These are phyloP conservation scores for Mandrillus leucophaeus DNA, from an alignment of 2,113 vertebrate species.

Conservation along the genomic window DNA sequence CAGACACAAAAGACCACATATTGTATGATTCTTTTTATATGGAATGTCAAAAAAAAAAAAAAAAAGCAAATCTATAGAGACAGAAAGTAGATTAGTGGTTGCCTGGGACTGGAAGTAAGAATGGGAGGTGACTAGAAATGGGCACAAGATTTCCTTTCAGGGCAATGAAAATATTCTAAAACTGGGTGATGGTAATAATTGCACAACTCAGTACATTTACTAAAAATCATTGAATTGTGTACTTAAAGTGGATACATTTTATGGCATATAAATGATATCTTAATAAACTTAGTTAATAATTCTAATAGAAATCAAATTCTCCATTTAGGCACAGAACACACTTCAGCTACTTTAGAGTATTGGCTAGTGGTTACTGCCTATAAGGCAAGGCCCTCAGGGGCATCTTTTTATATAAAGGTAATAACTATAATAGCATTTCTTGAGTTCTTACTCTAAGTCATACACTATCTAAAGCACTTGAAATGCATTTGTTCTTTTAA, in stretches of 20 bases:
- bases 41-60: background rate
- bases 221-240: background rate
- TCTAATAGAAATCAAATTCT: slow-evolving; percentile 1
- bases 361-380: background rate
- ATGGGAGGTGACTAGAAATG: background rate
- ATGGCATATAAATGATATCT: background rate
- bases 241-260: background rate
- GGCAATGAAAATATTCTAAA: slow-evolving; percentile 6
- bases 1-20: background rate
- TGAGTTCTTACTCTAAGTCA: background rate
- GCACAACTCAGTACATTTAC: background rate
- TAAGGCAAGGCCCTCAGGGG: background rate
- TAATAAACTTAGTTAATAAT: background rate
- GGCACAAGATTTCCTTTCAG: background rate
- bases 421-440: background rate
- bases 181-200: background rate
- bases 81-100: background rate
- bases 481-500: slow-evolving; percentile 6
- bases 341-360: background rate
- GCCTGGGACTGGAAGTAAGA: background rate
- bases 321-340: background rate
- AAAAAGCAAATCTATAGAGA: background rate
- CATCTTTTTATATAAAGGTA: background rate
- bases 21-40: background rate
- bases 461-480: background rate